These are phyloP conservation scores for Polyommatus icarus DNA, from an alignment of 2,888 invertebrate species.

Conservation along the genomic window DNA sequence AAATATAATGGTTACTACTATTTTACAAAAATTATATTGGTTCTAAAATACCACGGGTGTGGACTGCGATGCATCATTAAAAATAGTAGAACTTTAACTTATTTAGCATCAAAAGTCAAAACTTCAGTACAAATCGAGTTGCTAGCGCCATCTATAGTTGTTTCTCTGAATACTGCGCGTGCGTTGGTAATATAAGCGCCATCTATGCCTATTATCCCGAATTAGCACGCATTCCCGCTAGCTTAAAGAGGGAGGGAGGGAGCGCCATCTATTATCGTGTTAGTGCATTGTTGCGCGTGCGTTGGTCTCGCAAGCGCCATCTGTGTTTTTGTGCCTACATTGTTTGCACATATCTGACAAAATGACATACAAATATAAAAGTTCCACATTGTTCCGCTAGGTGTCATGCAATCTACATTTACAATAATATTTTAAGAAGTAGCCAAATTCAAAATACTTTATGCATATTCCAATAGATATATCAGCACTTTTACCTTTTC, in stretches of 20 bases:
- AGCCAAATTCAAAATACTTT: background rate
- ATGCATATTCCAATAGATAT: background rate
- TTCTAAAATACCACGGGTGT: too few relatives aligned
- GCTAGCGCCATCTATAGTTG: background rate
- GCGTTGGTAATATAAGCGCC: conserved; percentile 6
- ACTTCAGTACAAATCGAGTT: background rate
- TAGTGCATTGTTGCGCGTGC: background rate
- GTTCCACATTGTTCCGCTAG: background rate
- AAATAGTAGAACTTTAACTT: too few relatives aligned
- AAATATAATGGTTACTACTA: too few relatives aligned
- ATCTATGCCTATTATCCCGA: background rate
- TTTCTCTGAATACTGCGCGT: background rate
- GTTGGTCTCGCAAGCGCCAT: background rate
- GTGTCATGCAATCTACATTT: background rate
- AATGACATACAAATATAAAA: background rate
- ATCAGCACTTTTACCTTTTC: background rate
- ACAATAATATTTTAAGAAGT: background rate
- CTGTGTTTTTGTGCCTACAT: background rate
- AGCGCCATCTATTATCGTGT: background rate
- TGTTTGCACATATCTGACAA: background rate
- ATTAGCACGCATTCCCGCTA: background rate
- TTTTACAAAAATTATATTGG: too few relatives aligned
- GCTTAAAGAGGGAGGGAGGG: background rate
- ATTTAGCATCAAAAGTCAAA: too few relatives aligned
- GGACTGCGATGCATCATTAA: too few relatives aligned